Evolutionary conservation across 2,113 vertebrate genomes (phyloP), one percentile per base, ranked within the genome.

Genomic region (Megalops atlanticus): DNA sequence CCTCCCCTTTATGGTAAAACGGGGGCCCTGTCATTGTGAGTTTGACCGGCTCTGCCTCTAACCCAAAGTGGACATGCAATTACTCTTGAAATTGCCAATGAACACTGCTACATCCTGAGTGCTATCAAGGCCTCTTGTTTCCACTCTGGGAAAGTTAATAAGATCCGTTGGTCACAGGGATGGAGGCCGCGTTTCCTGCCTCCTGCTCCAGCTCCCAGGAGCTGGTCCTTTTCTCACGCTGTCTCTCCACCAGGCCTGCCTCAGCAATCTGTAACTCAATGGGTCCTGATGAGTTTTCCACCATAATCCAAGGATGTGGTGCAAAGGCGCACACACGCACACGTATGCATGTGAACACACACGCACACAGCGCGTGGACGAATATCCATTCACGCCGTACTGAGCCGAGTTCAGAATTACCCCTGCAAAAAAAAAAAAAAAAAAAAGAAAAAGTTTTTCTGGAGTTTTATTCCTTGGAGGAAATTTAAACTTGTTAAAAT

Each of bases 61-160:
- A 87, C 90, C 76, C 58, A 45, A 72, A 77, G 36, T 43, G 49
- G 86, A 85, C 79, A 84, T 24, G 15, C 78, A 87, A 87, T 88
- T 86, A 86, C 88, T 90, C 82, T 83, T 81, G 71, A 82, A 82
- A 90, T 86, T 82, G 83, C 81, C 82, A 79, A 85, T 80, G 78
- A 78, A 86, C 68, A 85, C 80, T 85, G 81, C 83, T 77, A 82
- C 78, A 86, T 85, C 83, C 80, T 74, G 43, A 81, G 78, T 77
- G 82, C 77, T 83, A 74, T 73, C 31, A 1, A 1, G 40, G 79
- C 81, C 85, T 72, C 71, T 36, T 69, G 31, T 79, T 83, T 85
- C 78, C 82, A 82, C 40, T 81, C 35, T 40, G 33, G 36, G 80
- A 84, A 16, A 36, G 27, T 74, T 79, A 78, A 78, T 70, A 84